Base-by-base conservation (phyloP, 2,888 invertebrate genomes). In the Polylopha cassiicola region DNA sequence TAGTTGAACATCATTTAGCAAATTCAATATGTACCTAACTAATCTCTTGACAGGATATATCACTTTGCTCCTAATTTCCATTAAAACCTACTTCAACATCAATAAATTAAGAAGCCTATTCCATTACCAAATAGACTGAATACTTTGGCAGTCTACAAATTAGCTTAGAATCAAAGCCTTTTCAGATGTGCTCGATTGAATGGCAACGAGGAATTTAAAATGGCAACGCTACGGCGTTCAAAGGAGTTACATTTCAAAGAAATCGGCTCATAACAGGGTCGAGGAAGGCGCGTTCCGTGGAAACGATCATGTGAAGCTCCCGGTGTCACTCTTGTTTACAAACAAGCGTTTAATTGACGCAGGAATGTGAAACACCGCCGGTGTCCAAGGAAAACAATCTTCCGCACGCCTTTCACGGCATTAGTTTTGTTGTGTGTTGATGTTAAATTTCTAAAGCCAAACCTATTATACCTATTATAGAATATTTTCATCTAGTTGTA, bases 321-420 rank as follows among this genome's bases (percentile, higher is more conserved):
- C 59, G 54, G 59, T 73, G 70, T 72, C 72, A 61, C 51, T 48
- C 50, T 49, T 79, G 73, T 79, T 74, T 79, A 79, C 73, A 79
- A 81, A 80, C 73, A 78, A 61, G 58, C 65, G 60, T 73, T 74
- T 77, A 80, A 78, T 77, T 78, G 74, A 73, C 70, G 58, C 56
- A 68, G 62, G 76, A 79, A 79, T 82, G 73, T 64, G 65, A 77
- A 80, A 76, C 79, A 79, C 49, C 50, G 64, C 42, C 62, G 55
- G 58, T 57, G 66, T 56, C 61, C 61, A 71, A 71, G 64, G 71
- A 72, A 77, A 78, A 76, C 75, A 48, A 50, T 54, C 55, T 57
- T 57, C 55, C 53, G 53, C 51, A 46, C 48, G 58, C 55, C 55
- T 54, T 51, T 59, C 55, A 53, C 54, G 52, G 46, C 44, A 44